Percentiles rank a stretch among this genome's conserved stretches.
Evolutionary conservation across 2,888 invertebrate species (phyloP).

Genomic region (Drymonia ruficornis): DNA sequence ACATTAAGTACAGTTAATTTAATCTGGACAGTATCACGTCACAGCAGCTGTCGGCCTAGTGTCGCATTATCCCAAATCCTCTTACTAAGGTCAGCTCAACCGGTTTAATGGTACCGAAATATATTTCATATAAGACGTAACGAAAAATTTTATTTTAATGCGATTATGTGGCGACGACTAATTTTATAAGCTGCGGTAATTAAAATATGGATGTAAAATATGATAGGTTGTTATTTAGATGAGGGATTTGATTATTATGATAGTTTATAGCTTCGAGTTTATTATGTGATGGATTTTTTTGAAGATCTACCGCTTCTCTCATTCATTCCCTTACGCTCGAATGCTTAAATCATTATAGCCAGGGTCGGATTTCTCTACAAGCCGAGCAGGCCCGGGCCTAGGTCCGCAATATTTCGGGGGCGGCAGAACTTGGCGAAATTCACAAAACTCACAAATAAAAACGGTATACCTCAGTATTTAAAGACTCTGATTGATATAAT

Average conservation of each 20-base stretch:
- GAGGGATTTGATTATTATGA: not conserved
- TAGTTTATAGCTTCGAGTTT: not conserved
- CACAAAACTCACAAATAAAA: too few species aligned
- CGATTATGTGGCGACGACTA: conserved; percentile 37
- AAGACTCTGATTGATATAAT: too few species aligned
- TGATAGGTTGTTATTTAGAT: conserved; percentile 10
- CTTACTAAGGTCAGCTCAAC: conserved; percentile 26
- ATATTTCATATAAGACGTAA: conserved; percentile 20
- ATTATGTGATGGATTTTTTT: not conserved
- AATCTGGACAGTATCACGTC: conserved; percentile 62
- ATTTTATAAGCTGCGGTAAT: conserved; percentile 25
- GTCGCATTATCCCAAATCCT: conserved; percentile 54
- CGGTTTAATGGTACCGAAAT: conserved; percentile 32
- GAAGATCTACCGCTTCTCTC: too few species aligned
- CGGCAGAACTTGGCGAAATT: too few species aligned
- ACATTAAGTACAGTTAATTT: conserved; percentile 72
- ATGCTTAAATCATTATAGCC: too few species aligned
- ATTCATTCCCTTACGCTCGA: too few species aligned
- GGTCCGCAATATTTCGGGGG: too few species aligned
- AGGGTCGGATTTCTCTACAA: too few species aligned
- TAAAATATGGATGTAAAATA: conserved; percentile 26
- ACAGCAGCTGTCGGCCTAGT: conserved; percentile 66
- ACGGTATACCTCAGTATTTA: too few species aligned
- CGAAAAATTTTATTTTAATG: conserved; percentile 41
- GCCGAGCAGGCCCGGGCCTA: too few species aligned